Evolutionary conservation across 2,888 invertebrate species (phyloP).

Genomic region (Aspidiotus destructor): DNA sequence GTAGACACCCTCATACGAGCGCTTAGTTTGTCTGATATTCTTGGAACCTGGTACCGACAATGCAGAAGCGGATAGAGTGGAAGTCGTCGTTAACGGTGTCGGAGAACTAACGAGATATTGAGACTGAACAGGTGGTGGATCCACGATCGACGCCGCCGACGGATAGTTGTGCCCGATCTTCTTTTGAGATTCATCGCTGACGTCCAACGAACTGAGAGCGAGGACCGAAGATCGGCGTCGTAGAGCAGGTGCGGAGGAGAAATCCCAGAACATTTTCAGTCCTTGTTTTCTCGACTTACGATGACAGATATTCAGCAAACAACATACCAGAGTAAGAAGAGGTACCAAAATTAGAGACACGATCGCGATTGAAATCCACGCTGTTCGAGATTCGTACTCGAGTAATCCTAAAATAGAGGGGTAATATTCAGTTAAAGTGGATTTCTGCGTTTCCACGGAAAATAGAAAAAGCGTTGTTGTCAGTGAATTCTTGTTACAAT

Average conservation of each 20-base stretch:
- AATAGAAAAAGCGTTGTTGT: too few species aligned
- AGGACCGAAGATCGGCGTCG: constrained; percentile 32
- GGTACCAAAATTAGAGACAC: constrained; percentile 68
- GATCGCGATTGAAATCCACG: constrained; percentile 66
- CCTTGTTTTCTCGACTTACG: constrained; percentile 24
- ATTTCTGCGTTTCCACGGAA: neutral
- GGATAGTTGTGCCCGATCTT: neutral
- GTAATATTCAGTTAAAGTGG: too few species aligned
- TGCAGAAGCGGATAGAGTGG: neutral
- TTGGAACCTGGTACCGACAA: constrained; percentile 8
- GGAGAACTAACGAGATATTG: neutral
- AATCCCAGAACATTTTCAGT: constrained; percentile 22
- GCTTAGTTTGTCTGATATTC: constrained; percentile 50
- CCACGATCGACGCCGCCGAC: neutral
- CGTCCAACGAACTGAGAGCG: constrained; percentile 21
- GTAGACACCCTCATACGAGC: constrained; percentile 71
- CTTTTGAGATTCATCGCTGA: constrained; percentile 25
- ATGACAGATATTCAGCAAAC: constrained; percentile 49
- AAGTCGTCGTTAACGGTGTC: neutral
- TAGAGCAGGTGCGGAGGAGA: constrained; percentile 33
- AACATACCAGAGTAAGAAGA: constrained; percentile 58
- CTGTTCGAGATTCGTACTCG: constrained; percentile 56
- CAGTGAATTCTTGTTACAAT: too few species aligned
- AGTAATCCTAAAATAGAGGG: constrained; percentile 43
- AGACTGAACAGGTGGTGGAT: neutral